Evolutionary conservation across 1,140 invertebrate species (phyloP).

Genomic region (Geopemphigus sp.): DNA sequence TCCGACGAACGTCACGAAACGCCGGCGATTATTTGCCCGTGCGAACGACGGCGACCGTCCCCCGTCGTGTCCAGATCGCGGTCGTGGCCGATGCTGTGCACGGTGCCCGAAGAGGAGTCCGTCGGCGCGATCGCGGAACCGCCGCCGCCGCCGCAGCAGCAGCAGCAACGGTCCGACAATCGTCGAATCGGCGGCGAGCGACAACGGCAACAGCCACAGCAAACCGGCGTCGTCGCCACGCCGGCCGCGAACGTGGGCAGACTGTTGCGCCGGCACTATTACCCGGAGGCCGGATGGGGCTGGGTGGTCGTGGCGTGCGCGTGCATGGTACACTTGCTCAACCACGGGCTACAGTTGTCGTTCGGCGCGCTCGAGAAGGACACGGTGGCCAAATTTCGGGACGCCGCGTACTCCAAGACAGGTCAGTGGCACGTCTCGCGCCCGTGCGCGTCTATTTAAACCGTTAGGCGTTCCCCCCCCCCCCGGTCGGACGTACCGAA

Average conservation of each 20-base stretch:
- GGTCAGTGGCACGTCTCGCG: background rate
- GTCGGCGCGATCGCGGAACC: background rate
- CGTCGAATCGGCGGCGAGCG: background rate
- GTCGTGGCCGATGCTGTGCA: constrained; percentile 45
- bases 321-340: constrained; percentile 66
- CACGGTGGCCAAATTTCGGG: background rate
- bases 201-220: background rate
- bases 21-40: constrained; percentile 13
- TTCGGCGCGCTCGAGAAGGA: constrained; percentile 49
- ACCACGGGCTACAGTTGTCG: constrained; percentile 66
- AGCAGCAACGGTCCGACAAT: background rate
- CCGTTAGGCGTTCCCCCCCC: no score
- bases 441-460: no score
- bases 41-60: background rate
- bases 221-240: background rate
- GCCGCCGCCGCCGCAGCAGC: background rate
- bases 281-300: constrained; percentile 78
- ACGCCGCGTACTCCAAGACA: constrained; percentile 14
- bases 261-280: constrained; percentile 62
- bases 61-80: background rate
- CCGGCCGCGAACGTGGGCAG: constrained; percentile 37
- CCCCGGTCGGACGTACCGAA: no score
- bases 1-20: background rate
- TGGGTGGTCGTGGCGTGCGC: constrained; percentile 71
- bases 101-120: constrained; percentile 14